phyloP scores from a whole-genome alignment of 2,797 vertebrate genomes.

The Tokudaia tokunoshimensis region DNA sequence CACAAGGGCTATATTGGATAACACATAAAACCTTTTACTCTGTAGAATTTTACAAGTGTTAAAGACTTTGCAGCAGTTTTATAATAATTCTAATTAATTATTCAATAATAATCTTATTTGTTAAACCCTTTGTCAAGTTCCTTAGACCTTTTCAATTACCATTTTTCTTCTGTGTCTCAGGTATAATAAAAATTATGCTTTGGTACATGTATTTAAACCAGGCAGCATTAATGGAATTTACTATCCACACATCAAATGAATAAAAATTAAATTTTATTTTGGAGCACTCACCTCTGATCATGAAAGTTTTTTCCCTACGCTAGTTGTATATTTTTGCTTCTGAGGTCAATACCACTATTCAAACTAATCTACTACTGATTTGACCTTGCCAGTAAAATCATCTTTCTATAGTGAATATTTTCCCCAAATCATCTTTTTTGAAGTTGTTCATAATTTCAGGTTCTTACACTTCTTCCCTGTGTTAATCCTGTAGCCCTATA shows the following conservation, averaged over 20 bases:
- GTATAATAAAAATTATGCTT: neutral
- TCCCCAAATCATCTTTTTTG: neutral
- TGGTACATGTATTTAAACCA: neutral
- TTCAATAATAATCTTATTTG: neutral
- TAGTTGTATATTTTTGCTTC: constrained; percentile 2
- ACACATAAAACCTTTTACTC: neutral
- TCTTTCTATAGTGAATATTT: neutral
- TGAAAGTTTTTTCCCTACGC: neutral
- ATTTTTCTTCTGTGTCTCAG: neutral
- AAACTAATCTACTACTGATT: neutral
- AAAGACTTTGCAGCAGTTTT: neutral
- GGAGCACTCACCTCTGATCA: neutral
- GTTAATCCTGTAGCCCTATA: neutral
- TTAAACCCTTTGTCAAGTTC: neutral
- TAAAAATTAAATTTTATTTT: constrained; percentile 33
- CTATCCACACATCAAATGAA: neutral
- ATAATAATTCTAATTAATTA: neutral
- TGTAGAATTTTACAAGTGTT: neutral
- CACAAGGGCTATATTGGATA: neutral
- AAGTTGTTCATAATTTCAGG: neutral
- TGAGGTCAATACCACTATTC: constrained; percentile 26
- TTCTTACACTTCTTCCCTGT: neutral
- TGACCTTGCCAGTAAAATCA: neutral
- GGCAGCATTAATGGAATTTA: neutral
- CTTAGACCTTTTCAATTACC: neutral